Evolutionary conservation across 1,140 invertebrate species (phyloP).

Genomic region (Teleogryllus occipitalis): DNA sequence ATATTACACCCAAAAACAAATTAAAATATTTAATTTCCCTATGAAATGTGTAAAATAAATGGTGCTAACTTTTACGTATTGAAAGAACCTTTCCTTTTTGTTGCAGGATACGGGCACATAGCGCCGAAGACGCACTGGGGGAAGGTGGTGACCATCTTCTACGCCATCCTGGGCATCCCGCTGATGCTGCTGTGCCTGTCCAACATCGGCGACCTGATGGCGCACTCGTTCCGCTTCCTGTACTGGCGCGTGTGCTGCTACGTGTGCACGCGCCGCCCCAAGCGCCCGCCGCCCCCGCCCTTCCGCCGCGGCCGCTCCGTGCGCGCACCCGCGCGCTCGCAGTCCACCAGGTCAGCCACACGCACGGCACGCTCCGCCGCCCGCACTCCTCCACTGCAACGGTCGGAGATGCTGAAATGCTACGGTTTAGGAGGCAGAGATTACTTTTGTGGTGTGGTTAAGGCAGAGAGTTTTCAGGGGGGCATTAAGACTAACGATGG

Average conservation of each 20-base stretch:
- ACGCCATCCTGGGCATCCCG: conserved; percentile 90
- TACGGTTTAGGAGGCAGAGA: neutral
- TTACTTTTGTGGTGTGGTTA: neutral
- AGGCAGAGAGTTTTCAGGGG: neutral
- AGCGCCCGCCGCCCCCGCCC: conserved; percentile 44
- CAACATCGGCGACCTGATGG: conserved; percentile 94
- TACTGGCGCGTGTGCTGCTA: conserved; percentile 88
- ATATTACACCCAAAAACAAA: too few species aligned
- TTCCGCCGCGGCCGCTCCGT: conserved; percentile 21
- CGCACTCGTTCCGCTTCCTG: conserved; percentile 83
- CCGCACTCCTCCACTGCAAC: neutral
- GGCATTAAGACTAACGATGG: too few species aligned
- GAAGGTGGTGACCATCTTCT: conserved; percentile 90
- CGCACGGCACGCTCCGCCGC: too few species aligned
- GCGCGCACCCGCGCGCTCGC: conserved; percentile 14
- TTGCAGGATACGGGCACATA: conserved; percentile 88
- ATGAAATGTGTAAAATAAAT: too few species aligned
- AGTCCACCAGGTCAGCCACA: neutral
- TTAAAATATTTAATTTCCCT: too few species aligned
- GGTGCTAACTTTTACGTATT: too few species aligned
- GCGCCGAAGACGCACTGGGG: conserved; percentile 86
- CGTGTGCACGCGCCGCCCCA: conserved; percentile 71
- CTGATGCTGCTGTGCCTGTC: conserved; percentile 89
- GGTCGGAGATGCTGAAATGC: neutral
- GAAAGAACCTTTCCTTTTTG: neutral